Percentiles rank a stretch among this genome's conserved stretches.
phyloP scores from a whole-genome alignment of 2,888 invertebrate species.

The Thymelicus acteon region DNA sequence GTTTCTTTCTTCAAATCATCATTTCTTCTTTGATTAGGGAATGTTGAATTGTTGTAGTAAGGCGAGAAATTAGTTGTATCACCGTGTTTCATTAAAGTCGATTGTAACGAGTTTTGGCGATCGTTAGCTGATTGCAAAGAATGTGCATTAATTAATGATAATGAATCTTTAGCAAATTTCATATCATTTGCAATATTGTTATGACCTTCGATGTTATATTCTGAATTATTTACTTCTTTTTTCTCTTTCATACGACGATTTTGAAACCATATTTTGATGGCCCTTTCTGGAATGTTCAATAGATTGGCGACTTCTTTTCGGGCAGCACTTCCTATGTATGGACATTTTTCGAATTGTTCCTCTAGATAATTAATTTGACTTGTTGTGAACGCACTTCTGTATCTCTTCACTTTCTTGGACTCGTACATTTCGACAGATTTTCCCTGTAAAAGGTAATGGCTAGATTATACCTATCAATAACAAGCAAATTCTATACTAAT shows the following conservation, averaged over 20 bases:
- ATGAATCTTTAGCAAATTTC: constrained; percentile 51
- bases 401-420: constrained; percentile 57
- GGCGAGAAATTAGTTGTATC: background rate
- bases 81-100: background rate
- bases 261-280: constrained; percentile 94
- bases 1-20: background rate
- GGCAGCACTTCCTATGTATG: constrained; percentile 87
- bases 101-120: constrained; percentile 30
- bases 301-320: constrained; percentile 87
- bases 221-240: constrained; percentile 72
- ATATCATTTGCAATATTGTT: constrained; percentile 41
- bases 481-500: no score
- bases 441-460: constrained; percentile 9
- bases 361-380: constrained; percentile 90
- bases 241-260: constrained; percentile 91
- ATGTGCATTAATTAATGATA: constrained; percentile 55
- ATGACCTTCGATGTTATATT: constrained; percentile 47
- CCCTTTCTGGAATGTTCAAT: constrained; percentile 88
- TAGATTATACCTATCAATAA: no score
- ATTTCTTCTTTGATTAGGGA: constrained; percentile 1
- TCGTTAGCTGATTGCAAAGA: constrained; percentile 53
- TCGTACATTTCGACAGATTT: background rate
- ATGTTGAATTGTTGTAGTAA: background rate
- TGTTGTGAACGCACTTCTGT: constrained; percentile 89
- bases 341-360: constrained; percentile 87